Base-by-base conservation (phyloP, 2,888 invertebrate species). In the Melanchra persicariae region DNA sequence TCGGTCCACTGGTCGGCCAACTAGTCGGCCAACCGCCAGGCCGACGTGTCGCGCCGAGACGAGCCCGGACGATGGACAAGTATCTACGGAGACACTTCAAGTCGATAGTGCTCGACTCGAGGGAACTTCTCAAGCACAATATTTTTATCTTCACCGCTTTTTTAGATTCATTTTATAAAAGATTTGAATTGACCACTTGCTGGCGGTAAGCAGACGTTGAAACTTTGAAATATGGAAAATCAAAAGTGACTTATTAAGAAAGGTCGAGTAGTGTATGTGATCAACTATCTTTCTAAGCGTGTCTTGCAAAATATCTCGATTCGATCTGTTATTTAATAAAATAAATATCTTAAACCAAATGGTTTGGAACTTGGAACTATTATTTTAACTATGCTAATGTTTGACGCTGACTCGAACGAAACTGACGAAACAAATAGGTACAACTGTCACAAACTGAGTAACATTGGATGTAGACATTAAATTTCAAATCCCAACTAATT, bases 101-200 rank as follows among this genome's bases (percentile, higher is more conserved):
- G 81, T 88, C 84, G 78, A 88, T 83, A 87, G 86, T 80, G 81
- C 89, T 88, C 86, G 85, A 85, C 83, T 87, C 86, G 75, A 89
- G 87, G 82, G 87, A 88, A 85, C 89, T 87, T 84, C 85, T 85
- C 79, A 55, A 82, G 71, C 82, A 82, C 82, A 85, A 88, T 87
- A 88, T 89, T 87, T 88, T 89, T 87, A 86, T 87, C 84, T 87
- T 60, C 52, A 51, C 58, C 26, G 68, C 72, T 71, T 81, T 81
- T 79, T 79, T 69, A 54, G 51, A 74, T 76, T 72, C 34, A 22
- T 63, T 78, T 82, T 73, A n/a, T n/a, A 57, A 68, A 82, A 66
- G 61, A 76, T 73, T 74, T 49, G 34, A 62, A 75, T 70, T 65
- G 66, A 57, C 49, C 55, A 68, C 52, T 77, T 60, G 60, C 47